Conservation (phyloP, 2,113 vertebrate genomes). For the Natator depressus region DNA sequence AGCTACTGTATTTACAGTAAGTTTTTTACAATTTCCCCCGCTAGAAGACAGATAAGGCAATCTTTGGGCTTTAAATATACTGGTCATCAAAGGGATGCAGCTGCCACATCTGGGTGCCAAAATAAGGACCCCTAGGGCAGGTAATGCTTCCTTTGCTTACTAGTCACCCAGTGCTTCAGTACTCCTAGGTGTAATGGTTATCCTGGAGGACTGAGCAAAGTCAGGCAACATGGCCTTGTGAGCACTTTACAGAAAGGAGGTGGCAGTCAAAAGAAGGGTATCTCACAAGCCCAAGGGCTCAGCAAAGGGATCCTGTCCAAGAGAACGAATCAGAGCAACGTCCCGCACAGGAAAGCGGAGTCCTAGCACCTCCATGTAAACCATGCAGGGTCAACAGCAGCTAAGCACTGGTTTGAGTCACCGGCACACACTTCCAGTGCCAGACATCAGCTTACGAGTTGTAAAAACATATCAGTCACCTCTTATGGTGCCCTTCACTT, state of each 20-base stretch:
- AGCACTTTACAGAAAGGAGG: background rate
- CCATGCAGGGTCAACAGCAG: background rate
- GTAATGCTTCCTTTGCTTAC: background rate
- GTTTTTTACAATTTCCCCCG: background rate
- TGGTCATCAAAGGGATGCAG: background rate
- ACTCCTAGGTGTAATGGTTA: background rate
- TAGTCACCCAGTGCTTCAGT: background rate
- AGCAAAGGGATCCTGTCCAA: background rate
- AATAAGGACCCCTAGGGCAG: background rate
- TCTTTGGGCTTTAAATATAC: background rate
- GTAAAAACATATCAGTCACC: background rate
- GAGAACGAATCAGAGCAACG: background rate
- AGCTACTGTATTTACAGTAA: background rate
- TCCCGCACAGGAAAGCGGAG: background rate
- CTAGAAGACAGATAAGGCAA: background rate
- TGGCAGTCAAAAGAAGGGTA: conserved; percentile 16
- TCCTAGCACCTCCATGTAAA: background rate
- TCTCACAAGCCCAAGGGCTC: background rate
- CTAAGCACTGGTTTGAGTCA: background rate
- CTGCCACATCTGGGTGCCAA: background rate
- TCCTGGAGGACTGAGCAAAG: fast-evolving
- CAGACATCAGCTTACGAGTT: background rate
- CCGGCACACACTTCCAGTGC: background rate
- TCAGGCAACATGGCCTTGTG: background rate
- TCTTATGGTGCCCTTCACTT: background rate